These are phyloP conservation scores for Euspilapteryx auroguttella DNA, from an alignment of 2,888 invertebrate genomes.

Conservation along the genomic window DNA sequence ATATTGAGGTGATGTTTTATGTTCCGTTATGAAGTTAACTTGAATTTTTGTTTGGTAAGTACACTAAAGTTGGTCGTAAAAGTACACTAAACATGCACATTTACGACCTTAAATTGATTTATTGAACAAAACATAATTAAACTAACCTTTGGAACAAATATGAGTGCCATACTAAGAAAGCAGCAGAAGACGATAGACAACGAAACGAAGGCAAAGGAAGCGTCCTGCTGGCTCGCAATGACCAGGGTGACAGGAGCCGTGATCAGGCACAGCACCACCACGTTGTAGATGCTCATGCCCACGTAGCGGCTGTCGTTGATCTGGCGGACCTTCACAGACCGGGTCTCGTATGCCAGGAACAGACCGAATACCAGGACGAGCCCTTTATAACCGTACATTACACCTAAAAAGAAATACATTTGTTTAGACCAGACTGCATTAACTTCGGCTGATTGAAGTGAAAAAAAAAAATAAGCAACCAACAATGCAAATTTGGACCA, in stretches of 20 bases:
- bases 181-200: slow-evolving; percentile 97
- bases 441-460: too few relatives aligned
- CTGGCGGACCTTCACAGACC: slow-evolving; percentile 94
- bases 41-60: too few relatives aligned
- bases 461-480: too few relatives aligned
- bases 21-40: too few relatives aligned
- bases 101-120: too few relatives aligned
- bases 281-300: slow-evolving; percentile 99
- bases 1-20: too few relatives aligned
- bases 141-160: slow-evolving; percentile 94
- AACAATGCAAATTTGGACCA: too few relatives aligned
- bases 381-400: slow-evolving; percentile 96
- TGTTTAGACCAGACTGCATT: too few relatives aligned
- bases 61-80: too few relatives aligned
- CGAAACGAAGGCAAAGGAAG: slow-evolving; percentile 95
- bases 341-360: slow-evolving; percentile 97
- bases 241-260: slow-evolving; percentile 98
- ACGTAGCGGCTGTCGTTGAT: slow-evolving; percentile 98
- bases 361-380: slow-evolving; percentile 95
- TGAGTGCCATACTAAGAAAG: slow-evolving; percentile 96
- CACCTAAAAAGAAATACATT: slow-evolving; percentile 61
- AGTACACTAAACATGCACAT: too few relatives aligned
- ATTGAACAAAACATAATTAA: background rate
- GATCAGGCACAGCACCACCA: slow-evolving; percentile 95
- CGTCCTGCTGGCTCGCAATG: slow-evolving; percentile 96